Evolutionary conservation across 92 coral and sea anemone genomes (phyloP).

Genomic region (Epizoanthus fatuus): DNA sequence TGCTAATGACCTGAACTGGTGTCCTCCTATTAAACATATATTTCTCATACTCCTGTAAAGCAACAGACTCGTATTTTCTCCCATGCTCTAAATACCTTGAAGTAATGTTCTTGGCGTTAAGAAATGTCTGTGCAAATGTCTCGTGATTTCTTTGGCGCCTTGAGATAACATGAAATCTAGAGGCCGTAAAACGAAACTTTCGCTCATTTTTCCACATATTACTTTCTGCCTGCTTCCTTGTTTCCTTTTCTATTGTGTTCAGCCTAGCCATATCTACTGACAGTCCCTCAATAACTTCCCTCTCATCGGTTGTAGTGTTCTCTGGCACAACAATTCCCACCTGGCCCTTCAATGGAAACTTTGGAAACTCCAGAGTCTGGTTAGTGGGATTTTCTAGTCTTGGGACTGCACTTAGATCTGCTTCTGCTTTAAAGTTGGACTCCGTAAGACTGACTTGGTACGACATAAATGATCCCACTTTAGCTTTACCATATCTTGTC

Average conservation of each 20-base stretch:
- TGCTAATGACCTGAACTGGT: constrained; percentile 29
- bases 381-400: neutral
- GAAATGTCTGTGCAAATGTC: constrained; percentile 40
- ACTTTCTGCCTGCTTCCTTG: constrained; percentile 57
- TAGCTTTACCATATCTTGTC: neutral
- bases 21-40: constrained; percentile 37
- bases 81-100: constrained; percentile 58
- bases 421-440: constrained; percentile 13
- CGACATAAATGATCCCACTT: constrained; percentile 3
- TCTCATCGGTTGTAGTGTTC: constrained; percentile 19
- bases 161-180: constrained; percentile 55
- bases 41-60: constrained; percentile 62
- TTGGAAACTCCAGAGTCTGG: neutral
- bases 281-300: neutral
- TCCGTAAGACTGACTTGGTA: constrained; percentile 13
- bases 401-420: neutral
- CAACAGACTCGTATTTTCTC: constrained; percentile 61
- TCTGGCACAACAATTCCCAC: neutral
- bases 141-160: constrained; percentile 59
- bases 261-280: constrained; percentile 36
- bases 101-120: constrained; percentile 46
- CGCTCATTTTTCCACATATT: constrained; percentile 53
- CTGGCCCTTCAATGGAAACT: constrained; percentile 2
- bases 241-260: constrained; percentile 59
- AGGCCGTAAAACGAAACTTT: constrained; percentile 60